Evolutionary conservation across 1,140 invertebrate species (phyloP), one percentile per base, ranked within the genome.

Genomic region (Araneus ventricosus): DNA sequence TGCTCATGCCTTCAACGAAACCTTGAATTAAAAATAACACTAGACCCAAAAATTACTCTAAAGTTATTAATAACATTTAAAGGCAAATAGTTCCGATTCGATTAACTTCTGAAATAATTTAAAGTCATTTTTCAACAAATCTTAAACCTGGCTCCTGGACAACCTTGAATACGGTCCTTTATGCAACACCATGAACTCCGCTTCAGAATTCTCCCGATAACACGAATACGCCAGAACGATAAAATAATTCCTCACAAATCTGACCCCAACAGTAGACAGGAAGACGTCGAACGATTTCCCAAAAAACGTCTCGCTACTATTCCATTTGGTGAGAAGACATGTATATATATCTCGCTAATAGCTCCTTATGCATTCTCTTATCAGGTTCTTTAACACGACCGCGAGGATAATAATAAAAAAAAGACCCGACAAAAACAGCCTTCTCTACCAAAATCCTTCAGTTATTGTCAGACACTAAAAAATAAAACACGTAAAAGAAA

Each of bases 341-440:
- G 8, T 20, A 75, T 34, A 24, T n/a, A 20, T 75, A 34, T 75
- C 67, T 75, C 14, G 5, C 70, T 75, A 75, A 75, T 75, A 75
- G 70, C 70, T 84, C 27, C 34, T 84, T 84, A n/a, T 84, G 24
- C 30, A 84, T 84, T 84, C 37, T 80, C 75, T 82, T 82, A 82
- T 82, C 79, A 82, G n/a, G 27, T 17, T 34, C 24, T 37, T 84
- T 57, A 84, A 27, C 10, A 2, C 45, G 45, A 52, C 45, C 45
- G 45, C 45, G 45, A 52, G 45, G 14, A 14, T 17, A 14, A 22
- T 24, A 5, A 27, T 6, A 52, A 14, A 20, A 41, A 82, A 45
- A 82, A 52, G 17, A 45, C 52, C 17, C 80, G 39, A 41, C 39
- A 75, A 37, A 27, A 45, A 57, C 82, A 84, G 20, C 82, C 24